Evolutionary conservation across 2,797 vertebrate species (phyloP).

Genomic region (Tragelaphus oryx): DNA sequence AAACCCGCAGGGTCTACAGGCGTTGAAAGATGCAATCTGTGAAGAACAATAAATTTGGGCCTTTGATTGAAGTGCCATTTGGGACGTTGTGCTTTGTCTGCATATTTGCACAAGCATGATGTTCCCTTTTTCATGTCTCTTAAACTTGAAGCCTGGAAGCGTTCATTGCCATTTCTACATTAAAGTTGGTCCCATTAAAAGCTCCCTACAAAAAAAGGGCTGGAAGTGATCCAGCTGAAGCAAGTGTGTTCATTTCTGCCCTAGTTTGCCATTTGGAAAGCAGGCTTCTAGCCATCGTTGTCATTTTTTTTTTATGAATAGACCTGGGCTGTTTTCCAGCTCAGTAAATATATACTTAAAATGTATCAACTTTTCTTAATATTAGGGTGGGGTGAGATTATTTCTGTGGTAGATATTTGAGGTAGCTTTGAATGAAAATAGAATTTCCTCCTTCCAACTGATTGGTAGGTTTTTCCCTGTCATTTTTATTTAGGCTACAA

Average conservation of each 20-base stretch:
- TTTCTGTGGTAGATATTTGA: slow-evolving; percentile 42
- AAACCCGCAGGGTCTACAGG: slow-evolving; percentile 91
- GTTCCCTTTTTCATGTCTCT: slow-evolving; percentile 82
- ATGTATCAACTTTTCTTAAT: not conserved
- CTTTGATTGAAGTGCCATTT: slow-evolving; percentile 92
- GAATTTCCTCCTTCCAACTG: not conserved
- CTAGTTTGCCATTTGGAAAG: slow-evolving; percentile 87
- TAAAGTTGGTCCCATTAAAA: slow-evolving; percentile 87
- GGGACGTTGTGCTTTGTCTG: slow-evolving; percentile 85
- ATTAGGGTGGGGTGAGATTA: not conserved
- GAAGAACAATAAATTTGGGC: slow-evolving; percentile 85
- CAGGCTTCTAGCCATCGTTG: slow-evolving; percentile 75
- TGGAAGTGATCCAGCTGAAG: slow-evolving; percentile 91
- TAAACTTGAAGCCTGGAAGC: slow-evolving; percentile 83
- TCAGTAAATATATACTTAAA: slow-evolving; percentile 63
- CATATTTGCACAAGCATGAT: slow-evolving; percentile 86
- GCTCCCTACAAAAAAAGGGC: slow-evolving; percentile 86
- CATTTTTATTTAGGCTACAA: not conserved
- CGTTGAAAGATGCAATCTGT: slow-evolving; percentile 86
- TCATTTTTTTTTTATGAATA: slow-evolving; percentile 66
- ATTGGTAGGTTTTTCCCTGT: not conserved
- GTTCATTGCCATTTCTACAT: slow-evolving; percentile 85
- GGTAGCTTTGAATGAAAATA: not conserved
- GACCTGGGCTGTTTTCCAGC: slow-evolving; percentile 66
- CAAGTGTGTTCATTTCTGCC: slow-evolving; percentile 84